Evolutionary conservation across 1,140 invertebrate species (phyloP).

Genomic region (Solenopsis fugax): DNA sequence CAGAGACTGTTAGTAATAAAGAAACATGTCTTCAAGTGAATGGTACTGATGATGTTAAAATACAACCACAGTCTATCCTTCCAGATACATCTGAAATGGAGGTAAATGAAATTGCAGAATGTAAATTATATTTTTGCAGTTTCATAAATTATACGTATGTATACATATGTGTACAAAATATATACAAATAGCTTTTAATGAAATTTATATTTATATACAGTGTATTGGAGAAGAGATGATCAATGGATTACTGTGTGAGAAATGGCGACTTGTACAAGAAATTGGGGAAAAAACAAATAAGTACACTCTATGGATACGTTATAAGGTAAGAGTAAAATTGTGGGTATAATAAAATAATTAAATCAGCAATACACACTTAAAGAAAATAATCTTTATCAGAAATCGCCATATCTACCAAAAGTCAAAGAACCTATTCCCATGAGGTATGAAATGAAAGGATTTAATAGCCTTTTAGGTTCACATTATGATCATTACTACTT

Average conservation of each 20-base stretch:
- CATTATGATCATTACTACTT: constrained; percentile 99
- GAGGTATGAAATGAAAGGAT: constrained; percentile 97
- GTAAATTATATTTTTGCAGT: constrained; percentile 17
- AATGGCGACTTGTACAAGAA: constrained; percentile 90
- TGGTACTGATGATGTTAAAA: constrained; percentile 89
- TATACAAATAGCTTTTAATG: constrained; percentile 42
- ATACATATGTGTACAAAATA: background rate
- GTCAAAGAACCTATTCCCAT: constrained; percentile 88
- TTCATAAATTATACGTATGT: constrained; percentile 54
- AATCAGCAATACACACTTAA: constrained; percentile 47
- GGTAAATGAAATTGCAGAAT: constrained; percentile 84
- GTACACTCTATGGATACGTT: constrained; percentile 94
- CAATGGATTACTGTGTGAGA: constrained; percentile 89
- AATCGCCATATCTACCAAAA: constrained; percentile 79
- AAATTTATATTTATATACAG: constrained; percentile 74
- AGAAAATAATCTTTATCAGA: constrained; percentile 76
- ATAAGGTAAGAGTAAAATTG: constrained; percentile 86
- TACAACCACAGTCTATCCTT: constrained; percentile 92
- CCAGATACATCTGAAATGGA: constrained; percentile 93
- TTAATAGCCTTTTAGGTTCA: constrained; percentile 95
- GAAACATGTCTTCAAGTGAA: constrained; percentile 95
- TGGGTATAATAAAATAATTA: background rate
- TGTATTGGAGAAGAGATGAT: constrained; percentile 89
- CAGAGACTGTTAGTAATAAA: constrained; percentile 90
- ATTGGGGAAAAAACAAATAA: constrained; percentile 94